Evolutionary conservation across 2,797 vertebrate genomes (phyloP).

Genomic region (Girardinus metallicus): DNA sequence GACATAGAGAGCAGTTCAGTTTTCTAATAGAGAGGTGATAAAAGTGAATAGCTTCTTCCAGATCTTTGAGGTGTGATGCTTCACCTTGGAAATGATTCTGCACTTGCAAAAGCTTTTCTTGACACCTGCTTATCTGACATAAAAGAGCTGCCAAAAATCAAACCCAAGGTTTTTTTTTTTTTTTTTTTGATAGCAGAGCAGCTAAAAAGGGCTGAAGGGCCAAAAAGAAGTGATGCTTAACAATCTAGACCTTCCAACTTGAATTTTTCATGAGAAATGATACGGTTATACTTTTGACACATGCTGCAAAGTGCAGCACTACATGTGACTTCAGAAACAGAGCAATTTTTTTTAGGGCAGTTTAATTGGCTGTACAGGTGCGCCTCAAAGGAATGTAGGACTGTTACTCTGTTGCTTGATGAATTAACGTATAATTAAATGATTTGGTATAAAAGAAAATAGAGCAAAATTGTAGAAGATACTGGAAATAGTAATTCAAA

Average conservation of each 20-base stretch:
- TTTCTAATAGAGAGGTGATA: background rate
- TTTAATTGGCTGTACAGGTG: slow-evolving; percentile 17
- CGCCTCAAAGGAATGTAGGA: background rate
- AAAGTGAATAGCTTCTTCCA: background rate
- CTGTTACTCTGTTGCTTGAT: background rate
- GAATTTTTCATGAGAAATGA: slow-evolving; percentile 6
- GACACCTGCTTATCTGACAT: slow-evolving; percentile 14
- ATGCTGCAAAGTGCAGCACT: background rate
- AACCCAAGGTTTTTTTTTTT: background rate
- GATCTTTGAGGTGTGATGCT: background rate
- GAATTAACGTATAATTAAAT: background rate
- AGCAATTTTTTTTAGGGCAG: background rate
- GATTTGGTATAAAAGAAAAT: background rate
- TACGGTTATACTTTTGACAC: background rate
- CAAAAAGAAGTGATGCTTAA: slow-evolving; percentile 16
- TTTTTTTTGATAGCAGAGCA: background rate
- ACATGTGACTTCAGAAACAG: slow-evolving; percentile 18
- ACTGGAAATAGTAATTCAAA: slow-evolving; percentile 30
- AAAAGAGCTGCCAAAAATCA: slow-evolving; percentile 8
- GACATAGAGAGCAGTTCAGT: background rate
- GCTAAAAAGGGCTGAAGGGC: slow-evolving; percentile 4
- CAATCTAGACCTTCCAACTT: slow-evolving; percentile 3
- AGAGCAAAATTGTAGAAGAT: background rate
- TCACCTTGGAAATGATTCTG: slow-evolving; percentile 8
- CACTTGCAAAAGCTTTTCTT: background rate